Evolutionary conservation across 1,140 invertebrate species (phyloP), one percentile per base, ranked within the genome.

Genomic region (Dolichoris vasculosae): DNA sequence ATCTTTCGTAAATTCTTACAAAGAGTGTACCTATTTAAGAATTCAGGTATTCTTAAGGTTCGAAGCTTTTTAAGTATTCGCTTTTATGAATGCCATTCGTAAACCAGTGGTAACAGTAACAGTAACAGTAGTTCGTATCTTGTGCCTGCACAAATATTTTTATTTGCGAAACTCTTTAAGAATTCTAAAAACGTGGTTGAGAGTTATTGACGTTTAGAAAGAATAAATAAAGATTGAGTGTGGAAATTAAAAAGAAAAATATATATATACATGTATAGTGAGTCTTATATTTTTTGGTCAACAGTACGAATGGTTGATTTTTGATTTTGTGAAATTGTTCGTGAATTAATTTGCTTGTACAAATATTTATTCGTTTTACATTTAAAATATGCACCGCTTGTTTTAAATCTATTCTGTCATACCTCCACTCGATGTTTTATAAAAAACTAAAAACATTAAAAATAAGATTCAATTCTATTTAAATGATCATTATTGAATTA

Each of bases 1-100:
- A 89, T 89, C 87, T 64, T 79, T 81, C 59, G n/a, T 85, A 76
- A 81, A 88, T 89, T 88, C 86, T 80, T 20, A 40, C 38, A 40
- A 40, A 4, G 15, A 73, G 38, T 87, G 86, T 79, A 0, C 9
- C 64, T 67, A 35, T 35, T 67, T 67, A 67, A 64, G 13, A 8
- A 64, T 64, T 59, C 75, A 69, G 87, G 87, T 89, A 87, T 84
- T 87, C 82, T 17, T 55, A 15, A 55, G 51, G 51, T 55, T 78
- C 63, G 73, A 17, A 59, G 26, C 48, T 73, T 35, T n/a, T 35
- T 32, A 30, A 78, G 26, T 71, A 83, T 83, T 82, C 79, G 64
- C 82, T 76, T 69, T 81, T 80, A 43, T 46, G 59, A 40, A 9
- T 43, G 20, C 3, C 2, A 59, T 59, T 26, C 13, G 23, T 9